Base-by-base conservation (phyloP, 2,797 vertebrate genomes). In the Sebastes elongatus region DNA sequence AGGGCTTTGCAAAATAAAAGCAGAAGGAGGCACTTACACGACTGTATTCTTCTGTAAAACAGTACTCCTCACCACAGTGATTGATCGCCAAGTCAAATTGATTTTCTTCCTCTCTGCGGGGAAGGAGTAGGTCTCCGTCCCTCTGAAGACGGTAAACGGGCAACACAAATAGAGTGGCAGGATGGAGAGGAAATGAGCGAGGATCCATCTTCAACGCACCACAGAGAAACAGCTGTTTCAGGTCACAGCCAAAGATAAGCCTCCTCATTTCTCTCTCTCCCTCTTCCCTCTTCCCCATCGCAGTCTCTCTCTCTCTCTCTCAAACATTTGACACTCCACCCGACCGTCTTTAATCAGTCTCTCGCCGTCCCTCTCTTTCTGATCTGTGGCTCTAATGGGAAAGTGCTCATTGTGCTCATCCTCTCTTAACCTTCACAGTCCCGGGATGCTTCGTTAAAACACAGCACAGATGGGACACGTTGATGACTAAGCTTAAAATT, bases 221-320 rank as follows among this genome's bases (percentile, higher is more conserved):
- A 70, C 91, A 87, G 92, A 94, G 92, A 94, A 95, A 94, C 94
- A 96, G 93, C 94, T 95, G 95, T 93, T 94, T 90, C 81, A 92
- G 93, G 94, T 96, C 95, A 92, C 85, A 91, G 90, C 83, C 86
- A 93, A 93, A 93, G 90, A 95, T 93, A 93, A 93, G 88, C 85
- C 87, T 79, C 80, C 78, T 86, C 80, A 80, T 85, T 85, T 88
- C 85, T 86, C 86, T 60, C 78, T 70, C 78, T 83, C 73, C 59
- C 79, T 55, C 30, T 53, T 83, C 73, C 64, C 79, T 52, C 35
- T 53, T 68, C 52, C 13, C 13, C 32, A n/a, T 62, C 72, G 81
- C 56, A 25, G 22, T 59, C 76, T 74, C 82, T 65, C 76, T 78
- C 38, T 10, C 79, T 74, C 83, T 64, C 83, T 66, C 74, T 75